Evolutionary conservation across 2,888 invertebrate species (phyloP).

Genomic region (Malthinus seriepunctatus): DNA sequence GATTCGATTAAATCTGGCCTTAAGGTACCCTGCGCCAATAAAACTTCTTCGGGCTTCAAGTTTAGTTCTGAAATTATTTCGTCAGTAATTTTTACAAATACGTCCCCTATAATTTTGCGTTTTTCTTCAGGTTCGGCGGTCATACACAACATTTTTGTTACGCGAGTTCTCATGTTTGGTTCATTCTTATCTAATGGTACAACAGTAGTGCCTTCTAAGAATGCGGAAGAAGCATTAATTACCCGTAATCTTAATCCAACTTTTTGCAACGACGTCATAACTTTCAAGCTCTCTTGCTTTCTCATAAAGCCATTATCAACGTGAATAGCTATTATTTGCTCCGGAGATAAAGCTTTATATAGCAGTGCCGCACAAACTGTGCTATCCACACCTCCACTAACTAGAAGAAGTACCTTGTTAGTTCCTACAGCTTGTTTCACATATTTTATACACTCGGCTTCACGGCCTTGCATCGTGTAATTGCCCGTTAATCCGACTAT

Average conservation of each 20-base stretch:
- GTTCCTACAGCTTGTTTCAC: slow-evolving; percentile 87
- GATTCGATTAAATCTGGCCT: slow-evolving; percentile 98
- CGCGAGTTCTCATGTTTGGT: slow-evolving; percentile 60
- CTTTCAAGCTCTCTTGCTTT: slow-evolving; percentile 89
- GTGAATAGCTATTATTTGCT: slow-evolving; percentile 94
- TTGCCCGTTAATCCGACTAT: slow-evolving; percentile 84
- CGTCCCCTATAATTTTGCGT: slow-evolving; percentile 97
- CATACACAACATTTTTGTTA: slow-evolving; percentile 84
- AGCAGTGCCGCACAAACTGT: slow-evolving; percentile 98
- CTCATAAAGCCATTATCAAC: slow-evolving; percentile 99
- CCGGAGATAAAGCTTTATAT: slow-evolving; percentile 84
- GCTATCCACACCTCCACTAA: slow-evolving; percentile 98
- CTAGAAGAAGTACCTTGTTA: slow-evolving; percentile 87
- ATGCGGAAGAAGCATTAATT: slow-evolving; percentile 71
- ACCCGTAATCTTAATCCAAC: slow-evolving; percentile 79
- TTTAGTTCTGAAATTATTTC: slow-evolving; percentile 87
- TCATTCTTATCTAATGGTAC: slow-evolving; percentile 64
- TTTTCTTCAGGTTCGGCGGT: slow-evolving; percentile 95
- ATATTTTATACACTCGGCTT: slow-evolving; percentile 88
- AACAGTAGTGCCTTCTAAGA: slow-evolving; percentile 81
- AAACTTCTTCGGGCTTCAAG: slow-evolving; percentile 89
- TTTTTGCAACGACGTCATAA: slow-evolving; percentile 80
- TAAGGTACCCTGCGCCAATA: slow-evolving; percentile 93
- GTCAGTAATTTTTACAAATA: slow-evolving; percentile 93
- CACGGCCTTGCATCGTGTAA: slow-evolving; percentile 87